A percentile compares a stretch with the other conserved stretches of the same genome.
Conservation (phyloP, 2,113 vertebrate species). For the Pristiophorus japonicus region DNA sequence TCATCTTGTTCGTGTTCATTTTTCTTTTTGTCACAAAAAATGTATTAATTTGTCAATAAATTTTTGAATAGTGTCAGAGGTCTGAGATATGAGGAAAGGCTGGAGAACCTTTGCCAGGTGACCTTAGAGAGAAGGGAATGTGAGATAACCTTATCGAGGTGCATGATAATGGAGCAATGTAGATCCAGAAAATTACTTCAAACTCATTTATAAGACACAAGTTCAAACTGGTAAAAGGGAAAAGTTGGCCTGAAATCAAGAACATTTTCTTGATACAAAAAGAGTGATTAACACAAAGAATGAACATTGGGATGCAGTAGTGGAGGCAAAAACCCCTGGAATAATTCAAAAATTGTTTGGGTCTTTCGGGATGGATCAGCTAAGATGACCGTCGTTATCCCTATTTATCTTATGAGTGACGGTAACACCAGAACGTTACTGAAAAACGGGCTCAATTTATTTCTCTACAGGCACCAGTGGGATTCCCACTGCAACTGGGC, state of each 20-base stretch:
- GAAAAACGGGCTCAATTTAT: background rate
- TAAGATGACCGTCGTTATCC: background rate
- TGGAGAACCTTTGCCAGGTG: background rate
- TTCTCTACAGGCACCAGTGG: background rate
- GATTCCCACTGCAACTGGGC: background rate
- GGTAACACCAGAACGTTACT: background rate
- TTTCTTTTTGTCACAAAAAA: no score
- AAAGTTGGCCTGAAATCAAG: background rate
- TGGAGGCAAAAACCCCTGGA: background rate
- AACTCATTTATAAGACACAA: background rate
- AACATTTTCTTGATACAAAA: background rate
- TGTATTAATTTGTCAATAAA: background rate
- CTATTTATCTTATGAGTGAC: background rate
- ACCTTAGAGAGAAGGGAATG: background rate
- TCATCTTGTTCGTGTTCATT: no score
- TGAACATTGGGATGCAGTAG: background rate
- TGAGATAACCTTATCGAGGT: background rate
- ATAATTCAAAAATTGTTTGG: background rate
- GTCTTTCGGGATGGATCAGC: background rate
- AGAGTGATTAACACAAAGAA: background rate
- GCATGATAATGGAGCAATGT: background rate
- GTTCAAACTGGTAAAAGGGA: background rate
- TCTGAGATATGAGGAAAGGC: background rate
- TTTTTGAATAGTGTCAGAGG: background rate
- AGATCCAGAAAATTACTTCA: background rate